These are phyloP conservation scores for Latheticus oryzae DNA, from an alignment of 2,888 invertebrate species.

Conservation along the genomic window DNA sequence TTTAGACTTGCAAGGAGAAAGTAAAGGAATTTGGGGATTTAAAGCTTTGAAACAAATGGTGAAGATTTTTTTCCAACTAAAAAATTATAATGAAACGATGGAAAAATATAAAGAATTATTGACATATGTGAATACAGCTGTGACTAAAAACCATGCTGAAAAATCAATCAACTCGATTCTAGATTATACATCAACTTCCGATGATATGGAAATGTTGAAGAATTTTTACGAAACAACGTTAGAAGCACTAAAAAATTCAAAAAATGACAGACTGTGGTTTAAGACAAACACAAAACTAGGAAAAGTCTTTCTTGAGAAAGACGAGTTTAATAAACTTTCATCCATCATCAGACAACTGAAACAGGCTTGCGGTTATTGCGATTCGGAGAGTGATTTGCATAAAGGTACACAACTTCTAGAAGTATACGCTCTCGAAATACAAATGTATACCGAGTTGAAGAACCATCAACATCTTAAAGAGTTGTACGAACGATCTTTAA, in stretches of 20 bases:
- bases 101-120: constrained; percentile 87
- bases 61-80: constrained; percentile 97
- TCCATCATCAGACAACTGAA: constrained; percentile 96
- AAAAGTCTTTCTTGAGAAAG: constrained; percentile 95
- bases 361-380: constrained; percentile 93
- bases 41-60: constrained; percentile 99
- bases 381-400: constrained; percentile 97
- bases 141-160: constrained; percentile 98
- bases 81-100: constrained; percentile 75
- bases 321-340: constrained; percentile 90
- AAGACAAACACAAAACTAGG: constrained; percentile 99
- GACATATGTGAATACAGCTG: constrained; percentile 97
- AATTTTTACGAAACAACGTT: constrained; percentile 97
- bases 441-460: constrained; percentile 99
- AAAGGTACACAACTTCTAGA: constrained; percentile 98
- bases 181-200: constrained; percentile 98
- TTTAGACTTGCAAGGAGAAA: constrained; percentile 92
- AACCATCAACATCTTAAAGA: constrained; percentile 97
- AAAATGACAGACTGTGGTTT: constrained; percentile 99
- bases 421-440: constrained; percentile 98
- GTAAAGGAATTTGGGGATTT: constrained; percentile 99
- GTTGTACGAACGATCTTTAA: constrained; percentile 95
- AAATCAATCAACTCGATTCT: constrained; percentile 99
- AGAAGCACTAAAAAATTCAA: constrained; percentile 94
- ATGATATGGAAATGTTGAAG: constrained; percentile 86